Evolutionary conservation across 2,113 vertebrate genomes (phyloP).

Genomic region (Solea solea): DNA sequence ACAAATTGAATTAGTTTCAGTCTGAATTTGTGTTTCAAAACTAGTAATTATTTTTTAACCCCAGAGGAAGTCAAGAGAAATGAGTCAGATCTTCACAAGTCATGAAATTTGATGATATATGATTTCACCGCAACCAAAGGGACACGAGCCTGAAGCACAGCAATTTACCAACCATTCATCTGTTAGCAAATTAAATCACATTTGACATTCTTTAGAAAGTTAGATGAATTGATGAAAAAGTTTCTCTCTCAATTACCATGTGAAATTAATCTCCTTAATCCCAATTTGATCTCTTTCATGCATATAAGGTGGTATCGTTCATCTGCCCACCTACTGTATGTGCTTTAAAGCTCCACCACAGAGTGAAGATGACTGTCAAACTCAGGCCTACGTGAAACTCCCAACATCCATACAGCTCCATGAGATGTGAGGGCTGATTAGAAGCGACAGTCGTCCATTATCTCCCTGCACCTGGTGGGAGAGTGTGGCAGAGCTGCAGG

Average conservation of each 20-base stretch:
- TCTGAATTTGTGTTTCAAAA: conserved; percentile 78
- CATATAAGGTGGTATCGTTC: conserved; percentile 72
- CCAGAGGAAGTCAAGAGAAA: conserved; percentile 74
- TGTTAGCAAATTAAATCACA: conserved; percentile 79
- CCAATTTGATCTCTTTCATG: conserved; percentile 81
- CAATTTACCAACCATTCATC: conserved; percentile 77
- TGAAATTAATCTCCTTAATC: conserved; percentile 83
- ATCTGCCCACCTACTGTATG: conserved; percentile 70
- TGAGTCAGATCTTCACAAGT: conserved; percentile 74
- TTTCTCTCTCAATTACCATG: conserved; percentile 78
- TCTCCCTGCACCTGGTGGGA: conserved; percentile 43
- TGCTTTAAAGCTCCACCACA: conserved; percentile 69
- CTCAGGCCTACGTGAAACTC: conserved; percentile 55
- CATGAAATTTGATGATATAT: conserved; percentile 66
- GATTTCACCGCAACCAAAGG: conserved; percentile 67
- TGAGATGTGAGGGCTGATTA: conserved; percentile 58
- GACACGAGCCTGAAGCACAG: conserved; percentile 71
- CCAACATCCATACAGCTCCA: conserved; percentile 26
- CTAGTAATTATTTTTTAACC: conserved; percentile 81
- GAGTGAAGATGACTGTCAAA: conserved; percentile 60
- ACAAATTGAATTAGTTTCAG: conserved; percentile 79
- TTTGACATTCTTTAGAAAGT: conserved; percentile 79
- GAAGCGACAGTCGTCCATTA: conserved; percentile 44
- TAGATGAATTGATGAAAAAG: conserved; percentile 81
- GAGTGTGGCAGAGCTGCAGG: conserved; percentile 25